Conservation (phyloP, 2,888 invertebrate species). For the Polydrusus tereticollis region DNA sequence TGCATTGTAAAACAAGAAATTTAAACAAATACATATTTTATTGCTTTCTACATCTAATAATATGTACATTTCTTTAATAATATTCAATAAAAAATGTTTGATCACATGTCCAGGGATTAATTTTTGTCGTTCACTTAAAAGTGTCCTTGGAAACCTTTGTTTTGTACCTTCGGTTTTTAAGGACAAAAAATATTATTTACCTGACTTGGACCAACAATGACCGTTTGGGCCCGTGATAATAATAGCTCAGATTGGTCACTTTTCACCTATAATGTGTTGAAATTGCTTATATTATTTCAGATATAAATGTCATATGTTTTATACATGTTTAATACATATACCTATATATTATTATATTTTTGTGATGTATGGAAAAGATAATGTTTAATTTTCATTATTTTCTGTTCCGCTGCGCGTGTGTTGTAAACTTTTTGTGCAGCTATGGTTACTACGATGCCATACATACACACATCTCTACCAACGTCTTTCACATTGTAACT, state of each 20-base stretch:
- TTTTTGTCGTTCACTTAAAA: background rate
- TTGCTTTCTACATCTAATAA: no score
- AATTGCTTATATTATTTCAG: constrained; percentile 62
- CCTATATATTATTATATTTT: constrained; percentile 65
- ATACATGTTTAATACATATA: constrained; percentile 65
- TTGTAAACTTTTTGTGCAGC: constrained; percentile 50
- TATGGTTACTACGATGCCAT: constrained; percentile 58
- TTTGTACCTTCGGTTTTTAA: constrained; percentile 1
- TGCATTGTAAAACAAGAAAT: no score
- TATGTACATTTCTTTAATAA: no score
- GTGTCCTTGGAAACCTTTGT: background rate
- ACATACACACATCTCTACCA: constrained; percentile 65
- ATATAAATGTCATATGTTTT: constrained; percentile 66
- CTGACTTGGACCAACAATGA: constrained; percentile 66
- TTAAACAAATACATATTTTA: no score
- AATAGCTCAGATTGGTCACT: constrained; percentile 61
- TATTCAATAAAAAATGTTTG: background rate
- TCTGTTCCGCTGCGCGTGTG: constrained; percentile 52
- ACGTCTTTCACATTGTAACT: constrained; percentile 67
- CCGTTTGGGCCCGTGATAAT: constrained; percentile 63
- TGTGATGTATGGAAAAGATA: constrained; percentile 64
- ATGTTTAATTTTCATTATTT: constrained; percentile 31
- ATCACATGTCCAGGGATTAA: constrained; percentile 10
- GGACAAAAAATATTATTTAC: constrained; percentile 56
- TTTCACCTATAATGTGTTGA: background rate